Evolutionary conservation across 2,113 vertebrate genomes (phyloP).

Genomic region (Furnarius figulus): DNA sequence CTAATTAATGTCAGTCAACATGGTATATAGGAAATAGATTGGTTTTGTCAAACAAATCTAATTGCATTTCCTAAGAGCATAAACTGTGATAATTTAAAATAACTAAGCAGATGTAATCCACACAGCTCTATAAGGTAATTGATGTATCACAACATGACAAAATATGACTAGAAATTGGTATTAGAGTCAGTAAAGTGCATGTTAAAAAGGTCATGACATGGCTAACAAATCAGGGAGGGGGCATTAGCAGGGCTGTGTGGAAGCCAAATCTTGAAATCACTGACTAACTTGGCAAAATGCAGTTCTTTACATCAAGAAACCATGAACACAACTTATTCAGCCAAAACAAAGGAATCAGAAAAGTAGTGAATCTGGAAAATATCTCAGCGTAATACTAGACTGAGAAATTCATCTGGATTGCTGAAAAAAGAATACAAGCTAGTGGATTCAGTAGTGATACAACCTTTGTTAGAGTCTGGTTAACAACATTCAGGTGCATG

Average conservation of each 20-base stretch:
- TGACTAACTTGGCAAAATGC: background rate
- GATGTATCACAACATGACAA: background rate
- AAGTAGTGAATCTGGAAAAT: background rate
- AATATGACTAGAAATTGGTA: background rate
- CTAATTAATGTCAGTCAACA: background rate
- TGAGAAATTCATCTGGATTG: background rate
- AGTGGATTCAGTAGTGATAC: background rate
- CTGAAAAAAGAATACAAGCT: background rate
- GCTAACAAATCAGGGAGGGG: rapidly evolving
- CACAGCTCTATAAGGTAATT: background rate
- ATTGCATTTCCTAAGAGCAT: background rate
- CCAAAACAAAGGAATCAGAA: background rate
- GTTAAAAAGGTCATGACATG: background rate
- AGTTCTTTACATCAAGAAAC: background rate
- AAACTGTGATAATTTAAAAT: background rate
- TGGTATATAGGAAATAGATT: background rate
- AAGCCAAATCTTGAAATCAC: background rate
- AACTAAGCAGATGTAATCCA: background rate
- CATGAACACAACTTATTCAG: background rate
- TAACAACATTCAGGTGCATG: background rate
- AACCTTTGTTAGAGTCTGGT: background rate
- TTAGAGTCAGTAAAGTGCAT: background rate
- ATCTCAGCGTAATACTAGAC: background rate
- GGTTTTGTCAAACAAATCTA: background rate
- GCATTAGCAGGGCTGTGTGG: rapidly evolving